Evolutionary conservation across 2,888 invertebrate genomes (phyloP), one percentile per base, ranked within the genome.

Genomic region (Erebia epiphron): DNA sequence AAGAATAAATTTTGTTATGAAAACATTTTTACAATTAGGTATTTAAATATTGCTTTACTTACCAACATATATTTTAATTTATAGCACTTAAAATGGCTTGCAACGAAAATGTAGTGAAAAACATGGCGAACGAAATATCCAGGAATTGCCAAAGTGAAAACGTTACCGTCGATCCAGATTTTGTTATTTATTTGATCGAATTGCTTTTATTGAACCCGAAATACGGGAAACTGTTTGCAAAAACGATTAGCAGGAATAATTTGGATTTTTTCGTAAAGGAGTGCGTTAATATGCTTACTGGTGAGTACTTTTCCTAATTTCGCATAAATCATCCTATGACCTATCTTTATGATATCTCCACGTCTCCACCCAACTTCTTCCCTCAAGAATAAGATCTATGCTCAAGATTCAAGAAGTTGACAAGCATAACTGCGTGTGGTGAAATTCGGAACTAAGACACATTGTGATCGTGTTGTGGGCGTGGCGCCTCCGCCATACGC

Each of bases 71-170:
- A 21, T 49, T 46, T 18, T 18, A 14, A 61, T 10, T 43, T 46
- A 21, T 3, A 43, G 9, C 16, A 41, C 41, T 11, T 60, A 74
- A 69, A 72, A 92, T 92, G 91, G 89, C 88, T 54, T 88, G 89
- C 76, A 92, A 92, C 78, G 92, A 93, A 58, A 94, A 94, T 76
- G 85, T 94, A 18, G 86, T 94, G 13, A 94, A 94, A 77, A 95
- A 94, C 78, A 94, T 95, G 75, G 94, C 95, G 0, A 94, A 91
- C 72, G 95, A 95, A 86, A 90, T 95, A 62, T 86, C 94, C 0
- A 84, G 95, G 69, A 94, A 94, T 77, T 94, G 94, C 75, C 90
- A 89, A 72, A 77, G 85, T 0, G 84, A 85, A 11, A 86, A 86
- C 56, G 84, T 94, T 1, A 78, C 81, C 0, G 87, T 94, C 0